Conservation (phyloP, 2,797 vertebrate genomes). For the Leucoraja ocellata region DNA sequence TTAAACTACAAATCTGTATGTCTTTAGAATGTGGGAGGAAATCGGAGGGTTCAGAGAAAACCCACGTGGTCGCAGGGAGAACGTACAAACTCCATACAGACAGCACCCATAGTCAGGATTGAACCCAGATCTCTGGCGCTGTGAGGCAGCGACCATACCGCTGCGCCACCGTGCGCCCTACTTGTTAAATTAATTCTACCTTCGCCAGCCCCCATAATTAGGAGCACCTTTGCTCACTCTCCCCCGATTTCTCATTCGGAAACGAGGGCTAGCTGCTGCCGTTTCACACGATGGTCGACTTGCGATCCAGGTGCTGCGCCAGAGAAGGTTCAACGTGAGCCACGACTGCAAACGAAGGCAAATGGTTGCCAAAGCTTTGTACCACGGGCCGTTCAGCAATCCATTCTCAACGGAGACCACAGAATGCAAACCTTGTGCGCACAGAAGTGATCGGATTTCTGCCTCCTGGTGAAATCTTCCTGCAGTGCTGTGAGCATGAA, state of each 20-base stretch:
- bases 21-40: too few species aligned
- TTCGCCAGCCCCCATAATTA: neutral
- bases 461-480: slow-evolving; percentile 28
- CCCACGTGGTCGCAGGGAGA: too few species aligned
- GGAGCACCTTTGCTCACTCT: neutral
- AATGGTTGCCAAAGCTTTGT: slow-evolving; percentile 22
- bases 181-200: neutral
- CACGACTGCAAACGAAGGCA: neutral
- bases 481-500: neutral
- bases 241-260: neutral
- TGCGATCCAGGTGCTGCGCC: neutral
- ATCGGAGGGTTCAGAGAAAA: too few species aligned
- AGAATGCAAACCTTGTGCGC: slow-evolving; percentile 18
- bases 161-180: too few species aligned
- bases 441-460: slow-evolving; percentile 24
- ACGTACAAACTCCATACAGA: too few species aligned
- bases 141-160: too few species aligned
- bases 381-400: slow-evolving; percentile 4
- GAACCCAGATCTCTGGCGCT: too few species aligned
- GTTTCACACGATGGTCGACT: neutral
- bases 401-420: neutral
- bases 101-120: too few species aligned
- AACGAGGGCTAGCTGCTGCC: neutral
- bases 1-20: too few species aligned
- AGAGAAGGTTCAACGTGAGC: neutral